Percentiles rank a stretch among this genome's conserved stretches.
These are phyloP conservation scores for Lemur catta DNA, from an alignment of 2,797 vertebrate species.

Conservation along the genomic window DNA sequence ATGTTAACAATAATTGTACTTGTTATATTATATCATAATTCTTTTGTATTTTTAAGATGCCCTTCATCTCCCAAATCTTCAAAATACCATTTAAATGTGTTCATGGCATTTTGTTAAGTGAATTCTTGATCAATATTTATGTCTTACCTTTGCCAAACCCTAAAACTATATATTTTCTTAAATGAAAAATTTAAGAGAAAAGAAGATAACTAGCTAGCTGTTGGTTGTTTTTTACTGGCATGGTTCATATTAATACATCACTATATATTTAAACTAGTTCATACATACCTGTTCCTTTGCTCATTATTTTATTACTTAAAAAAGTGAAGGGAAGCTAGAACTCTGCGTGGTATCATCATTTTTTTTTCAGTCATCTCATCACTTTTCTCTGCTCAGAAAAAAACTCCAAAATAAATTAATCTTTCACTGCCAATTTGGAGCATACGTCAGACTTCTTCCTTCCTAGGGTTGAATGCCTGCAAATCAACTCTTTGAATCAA, in stretches of 20 bases:
- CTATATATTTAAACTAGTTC: background rate
- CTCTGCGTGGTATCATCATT: background rate
- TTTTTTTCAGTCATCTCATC: background rate
- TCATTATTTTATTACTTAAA: conserved; percentile 24
- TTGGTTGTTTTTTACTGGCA: background rate
- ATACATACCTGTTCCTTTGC: background rate
- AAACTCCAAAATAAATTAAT: conserved; percentile 36
- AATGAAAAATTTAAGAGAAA: background rate
- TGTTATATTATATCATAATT: background rate
- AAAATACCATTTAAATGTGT: background rate
- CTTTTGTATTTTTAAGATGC: background rate
- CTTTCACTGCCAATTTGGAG: conserved; percentile 32
- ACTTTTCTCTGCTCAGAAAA: conserved; percentile 4
- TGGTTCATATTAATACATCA: background rate
- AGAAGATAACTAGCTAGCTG: background rate
- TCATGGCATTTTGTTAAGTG: background rate
- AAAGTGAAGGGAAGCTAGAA: background rate
- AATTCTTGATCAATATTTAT: background rate
- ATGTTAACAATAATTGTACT: background rate
- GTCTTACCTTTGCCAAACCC: background rate
- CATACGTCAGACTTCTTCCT: background rate
- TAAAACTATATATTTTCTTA: background rate
- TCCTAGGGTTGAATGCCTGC: background rate
- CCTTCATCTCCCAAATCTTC: background rate
- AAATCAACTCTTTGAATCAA: background rate